A percentile compares a stretch with the other conserved stretches of the same genome.
These are phyloP conservation scores for Meles meles DNA, from an alignment of 2,113 vertebrate species.

Conservation along the genomic window DNA sequence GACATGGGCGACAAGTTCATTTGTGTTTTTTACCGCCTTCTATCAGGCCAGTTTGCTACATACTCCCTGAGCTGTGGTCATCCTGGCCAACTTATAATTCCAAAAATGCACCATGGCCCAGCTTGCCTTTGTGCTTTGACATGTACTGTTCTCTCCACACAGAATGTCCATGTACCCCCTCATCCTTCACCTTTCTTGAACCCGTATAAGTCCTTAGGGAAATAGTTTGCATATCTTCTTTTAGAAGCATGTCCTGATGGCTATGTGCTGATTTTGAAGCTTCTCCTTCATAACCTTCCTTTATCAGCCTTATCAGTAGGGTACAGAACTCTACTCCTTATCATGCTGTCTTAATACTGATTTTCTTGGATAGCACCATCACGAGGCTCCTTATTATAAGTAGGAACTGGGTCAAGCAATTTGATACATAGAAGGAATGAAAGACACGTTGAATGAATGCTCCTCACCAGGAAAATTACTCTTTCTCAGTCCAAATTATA, in stretches of 20 bases:
- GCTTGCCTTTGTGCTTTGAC: background rate
- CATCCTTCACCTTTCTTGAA: background rate
- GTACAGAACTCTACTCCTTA: background rate
- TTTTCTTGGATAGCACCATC: background rate
- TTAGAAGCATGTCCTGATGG: background rate
- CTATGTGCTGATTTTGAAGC: background rate
- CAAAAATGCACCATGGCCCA: background rate
- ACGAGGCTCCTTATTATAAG: background rate
- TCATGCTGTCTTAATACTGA: background rate
- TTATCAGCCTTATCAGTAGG: background rate
- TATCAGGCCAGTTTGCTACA: background rate
- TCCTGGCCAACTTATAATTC: background rate
- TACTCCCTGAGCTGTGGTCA: background rate
- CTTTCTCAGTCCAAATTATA: background rate
- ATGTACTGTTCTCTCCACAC: background rate
- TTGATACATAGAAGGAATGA: background rate
- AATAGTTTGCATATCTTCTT: background rate
- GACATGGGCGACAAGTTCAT: background rate
- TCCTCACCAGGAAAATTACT: background rate
- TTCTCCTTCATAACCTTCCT: background rate
- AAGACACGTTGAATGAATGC: background rate
- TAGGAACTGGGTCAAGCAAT: background rate
- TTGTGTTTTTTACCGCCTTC: background rate
- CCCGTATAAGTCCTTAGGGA: background rate
- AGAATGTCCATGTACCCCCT: background rate